Base-by-base conservation (phyloP, 2,888 invertebrate genomes). In the Meliscaeva auricollis region DNA sequence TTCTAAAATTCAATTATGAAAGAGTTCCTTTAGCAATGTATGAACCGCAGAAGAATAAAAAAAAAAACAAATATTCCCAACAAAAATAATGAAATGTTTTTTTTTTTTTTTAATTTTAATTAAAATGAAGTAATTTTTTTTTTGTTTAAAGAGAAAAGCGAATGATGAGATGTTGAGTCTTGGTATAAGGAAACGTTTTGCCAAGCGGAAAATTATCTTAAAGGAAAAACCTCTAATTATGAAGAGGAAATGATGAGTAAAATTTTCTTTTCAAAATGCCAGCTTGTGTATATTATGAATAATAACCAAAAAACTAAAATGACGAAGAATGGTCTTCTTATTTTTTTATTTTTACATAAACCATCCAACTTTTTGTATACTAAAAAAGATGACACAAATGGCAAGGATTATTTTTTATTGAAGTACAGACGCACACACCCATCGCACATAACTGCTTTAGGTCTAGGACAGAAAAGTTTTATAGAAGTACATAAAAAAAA, bases 121-220 rank as follows among this genome's bases (percentile, higher is more conserved):
- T 69, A 69, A 62, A 69, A 70, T 44, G 1, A 38, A 60, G 48
- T 35, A 4, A 9, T 30, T 17, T 20, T 4, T 17, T 17, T 17
- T 11, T 58, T 38, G 17, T n/a, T 26, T 11, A 6, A 7, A 17
- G 26, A 26, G 26, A 26, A 11, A 11, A 15, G 9, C 20, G 22
- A 15, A 17, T 22, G 32, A 17, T 15, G 30, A 26, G 17, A 6
- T 32, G 7, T 13, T 35, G 35, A 4, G 8, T 15, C 2, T 15
- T 20, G 1, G 1, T 8, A 4, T 8, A 9, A 7, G 9, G 20
- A 46, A 11, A 13, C 30, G 17, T 46, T 46, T 38, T 35, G 17
- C 26, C 56, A 56, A 26, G 17, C 56, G 75, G 75, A 66, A 75
- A 75, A 75, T 75, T 66, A 75, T 75, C 20, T 48, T 15, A 8